Evolutionary conservation across 1,140 invertebrate species (phyloP).

Genomic region (Drosophila oshimai): DNA sequence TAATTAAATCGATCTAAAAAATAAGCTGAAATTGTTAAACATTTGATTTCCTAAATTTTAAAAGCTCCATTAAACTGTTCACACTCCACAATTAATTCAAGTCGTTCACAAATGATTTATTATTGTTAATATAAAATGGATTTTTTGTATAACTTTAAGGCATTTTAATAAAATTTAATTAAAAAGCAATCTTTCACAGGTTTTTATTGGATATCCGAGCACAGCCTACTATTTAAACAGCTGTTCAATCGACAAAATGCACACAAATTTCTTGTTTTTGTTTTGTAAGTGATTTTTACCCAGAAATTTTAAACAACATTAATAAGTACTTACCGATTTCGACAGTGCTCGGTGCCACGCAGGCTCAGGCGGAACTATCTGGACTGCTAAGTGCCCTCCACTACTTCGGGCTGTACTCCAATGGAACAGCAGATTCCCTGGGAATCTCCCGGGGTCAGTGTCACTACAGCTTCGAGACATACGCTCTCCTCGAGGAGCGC

Average conservation of each 20-base stretch:
- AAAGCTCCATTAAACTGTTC: too few relatives aligned
- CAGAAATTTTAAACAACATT: not conserved
- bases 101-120: too few relatives aligned
- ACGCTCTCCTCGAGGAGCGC: constrained; percentile 40
- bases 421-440: constrained; percentile 18
- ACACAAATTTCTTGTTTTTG: constrained; percentile 23
- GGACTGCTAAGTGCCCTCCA: constrained; percentile 43
- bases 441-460: constrained; percentile 53
- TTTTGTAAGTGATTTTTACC: not conserved
- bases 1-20: too few relatives aligned
- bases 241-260: constrained; percentile 24
- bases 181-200: not conserved
- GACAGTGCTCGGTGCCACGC: constrained; percentile 4
- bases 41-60: too few relatives aligned
- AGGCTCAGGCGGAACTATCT: constrained; percentile 37
- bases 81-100: too few relatives aligned
- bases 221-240: constrained; percentile 5
- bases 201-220: not conserved
- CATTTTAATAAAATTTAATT: not conserved
- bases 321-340: not conserved
- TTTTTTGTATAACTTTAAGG: too few relatives aligned
- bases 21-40: too few relatives aligned
- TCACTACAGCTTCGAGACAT: constrained; percentile 49
- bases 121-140: too few relatives aligned
- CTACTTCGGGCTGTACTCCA: constrained; percentile 45